Base-by-base conservation (phyloP, 2,888 invertebrate genomes). In the Peribatodes rhomboidaria region DNA sequence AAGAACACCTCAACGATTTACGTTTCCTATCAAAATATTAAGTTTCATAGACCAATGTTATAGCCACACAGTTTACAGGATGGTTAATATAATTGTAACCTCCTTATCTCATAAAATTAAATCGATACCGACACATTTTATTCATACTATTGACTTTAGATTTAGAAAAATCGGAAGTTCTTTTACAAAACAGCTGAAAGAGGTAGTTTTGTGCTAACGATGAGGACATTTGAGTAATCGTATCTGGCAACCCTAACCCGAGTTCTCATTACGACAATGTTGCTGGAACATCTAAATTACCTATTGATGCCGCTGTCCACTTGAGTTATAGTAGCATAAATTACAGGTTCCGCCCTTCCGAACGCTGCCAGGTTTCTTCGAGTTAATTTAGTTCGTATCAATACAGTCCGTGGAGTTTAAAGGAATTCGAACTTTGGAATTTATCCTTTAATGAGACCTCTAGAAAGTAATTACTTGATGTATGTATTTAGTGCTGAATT, bases 281-380 rank as follows among this genome's bases (percentile, higher is more conserved):
- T 91, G 92, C 87, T 67, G 72, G 80, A 89, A 92, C 92, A 86
- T 91, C 92, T 92, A 92, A 92, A 92, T 92, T 91, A 92, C 89
- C 87, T 89, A 89, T 88, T 86, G 90, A 79, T 77, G 82, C 81
- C 82, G 85, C 88, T 85, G 90, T 88, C 89, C 79, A 76, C 68
- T 79, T 91, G 92, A 92, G 88, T 90, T 92, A 92, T 91, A 85
- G 90, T 86, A 83, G 81, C 90, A 92, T 92, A 92, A 92, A 92
- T 92, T 89, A 89, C 83, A 78, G 80, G 84, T 76, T 80, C 87
- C 90, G 89, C 90, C 90, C 86, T 82, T 71, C 69, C 67, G 59
- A 60, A 68, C 44, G 53, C 42, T 65, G 67, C 50, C 61, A 64
- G 49, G 62, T 60, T 68, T 66, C 46, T 63, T 64, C 61, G 66